Evolutionary conservation across 2,113 vertebrate genomes (phyloP).

Genomic region (Campylomormyrus tamandua): DNA sequence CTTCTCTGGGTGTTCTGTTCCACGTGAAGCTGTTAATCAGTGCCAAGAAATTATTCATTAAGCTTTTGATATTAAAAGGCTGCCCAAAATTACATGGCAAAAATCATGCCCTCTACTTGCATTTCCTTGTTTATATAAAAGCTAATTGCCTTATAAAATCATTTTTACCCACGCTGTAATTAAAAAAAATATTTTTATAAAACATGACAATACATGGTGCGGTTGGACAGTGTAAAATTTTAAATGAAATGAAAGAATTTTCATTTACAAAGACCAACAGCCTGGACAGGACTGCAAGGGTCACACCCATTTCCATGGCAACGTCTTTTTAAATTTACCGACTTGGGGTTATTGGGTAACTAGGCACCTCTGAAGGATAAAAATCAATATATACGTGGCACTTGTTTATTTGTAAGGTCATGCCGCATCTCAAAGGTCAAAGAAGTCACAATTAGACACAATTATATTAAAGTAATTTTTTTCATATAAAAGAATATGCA

Average conservation of each 20-base stretch:
- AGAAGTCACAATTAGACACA: background rate
- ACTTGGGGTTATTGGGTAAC: conserved; percentile 18
- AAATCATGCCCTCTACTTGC: background rate
- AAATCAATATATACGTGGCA: conserved; percentile 2
- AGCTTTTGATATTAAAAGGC: conserved; percentile 44
- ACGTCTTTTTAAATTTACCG: conserved; percentile 4
- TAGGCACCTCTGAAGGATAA: conserved; percentile 3
- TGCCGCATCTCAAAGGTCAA: conserved; percentile 1
- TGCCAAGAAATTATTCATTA: conserved; percentile 38
- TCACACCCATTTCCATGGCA: conserved; percentile 9
- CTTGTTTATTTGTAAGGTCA: conserved; percentile 18
- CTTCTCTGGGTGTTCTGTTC: conserved; percentile 23
- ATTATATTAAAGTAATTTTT: background rate
- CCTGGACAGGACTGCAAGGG: background rate
- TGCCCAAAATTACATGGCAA: conserved; percentile 22
- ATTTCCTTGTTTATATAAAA: background rate
- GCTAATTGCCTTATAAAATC: background rate
- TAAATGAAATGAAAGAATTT: conserved; percentile 37
- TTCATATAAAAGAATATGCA: background rate
- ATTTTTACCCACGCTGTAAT: conserved; percentile 24
- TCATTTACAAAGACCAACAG: conserved; percentile 28
- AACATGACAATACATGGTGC: background rate
- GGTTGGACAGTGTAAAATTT: conserved; percentile 28
- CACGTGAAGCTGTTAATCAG: conserved; percentile 40
- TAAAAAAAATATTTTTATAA: background rate